These are phyloP conservation scores for Pherbina coryleti DNA, from an alignment of 2,888 invertebrate species.

Conservation along the genomic window DNA sequence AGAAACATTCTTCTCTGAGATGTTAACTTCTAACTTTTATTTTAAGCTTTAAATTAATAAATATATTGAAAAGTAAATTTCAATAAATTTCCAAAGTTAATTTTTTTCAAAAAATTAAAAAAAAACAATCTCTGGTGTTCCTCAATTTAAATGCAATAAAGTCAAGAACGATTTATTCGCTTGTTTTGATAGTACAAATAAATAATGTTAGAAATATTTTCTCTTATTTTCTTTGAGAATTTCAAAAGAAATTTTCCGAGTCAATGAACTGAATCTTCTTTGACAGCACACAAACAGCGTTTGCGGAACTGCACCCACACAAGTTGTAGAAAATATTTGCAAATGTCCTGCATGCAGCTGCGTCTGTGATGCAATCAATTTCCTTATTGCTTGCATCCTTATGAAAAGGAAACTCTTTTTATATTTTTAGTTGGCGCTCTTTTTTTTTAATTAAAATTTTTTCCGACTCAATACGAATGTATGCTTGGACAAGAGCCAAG, in stretches of 20 bases:
- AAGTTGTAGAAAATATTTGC: background rate
- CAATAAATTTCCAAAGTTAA: too few species aligned
- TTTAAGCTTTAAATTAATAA: too few species aligned
- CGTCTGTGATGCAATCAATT: constrained; percentile 15
- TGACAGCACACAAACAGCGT: background rate
- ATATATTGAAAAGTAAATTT: too few species aligned
- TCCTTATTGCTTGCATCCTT: constrained; percentile 4
- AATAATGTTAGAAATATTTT: background rate
- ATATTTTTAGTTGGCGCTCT: background rate
- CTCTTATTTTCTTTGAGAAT: background rate
- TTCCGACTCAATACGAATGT: background rate
- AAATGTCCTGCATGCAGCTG: background rate
- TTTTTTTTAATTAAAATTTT: background rate
- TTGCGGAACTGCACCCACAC: background rate
- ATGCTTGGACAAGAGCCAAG: constrained; percentile 23
- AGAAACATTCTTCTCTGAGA: too few species aligned
- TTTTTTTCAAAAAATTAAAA: too few species aligned
- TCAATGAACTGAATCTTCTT: background rate
- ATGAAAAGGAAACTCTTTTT: background rate
- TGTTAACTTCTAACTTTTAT: too few species aligned
- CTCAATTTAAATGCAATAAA: too few species aligned
- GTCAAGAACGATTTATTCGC: too few species aligned
- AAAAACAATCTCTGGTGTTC: too few species aligned
- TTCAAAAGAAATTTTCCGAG: constrained; percentile 3
- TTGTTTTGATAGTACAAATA: background rate